A percentile compares a stretch with the other conserved stretches of the same genome.
Conservation (phyloP, 2,888 invertebrate species). For the Plebejus melissa region DNA sequence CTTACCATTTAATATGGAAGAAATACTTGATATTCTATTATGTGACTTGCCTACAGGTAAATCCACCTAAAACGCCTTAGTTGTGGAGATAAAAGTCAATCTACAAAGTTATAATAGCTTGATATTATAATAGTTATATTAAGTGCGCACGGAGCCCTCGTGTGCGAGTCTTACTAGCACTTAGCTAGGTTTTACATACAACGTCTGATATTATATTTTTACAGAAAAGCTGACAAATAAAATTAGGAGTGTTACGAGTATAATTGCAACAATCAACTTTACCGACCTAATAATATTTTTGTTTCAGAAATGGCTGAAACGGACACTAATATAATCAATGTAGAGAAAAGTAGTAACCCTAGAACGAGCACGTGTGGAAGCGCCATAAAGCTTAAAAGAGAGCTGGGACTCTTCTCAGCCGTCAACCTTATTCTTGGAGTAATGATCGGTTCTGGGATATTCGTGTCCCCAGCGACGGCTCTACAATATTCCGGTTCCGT, state of each 20-base stretch:
- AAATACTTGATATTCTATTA: not conserved
- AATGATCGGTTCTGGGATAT: conserved; percentile 95
- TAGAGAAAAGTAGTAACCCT: conserved; percentile 48
- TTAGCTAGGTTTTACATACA: too few relatives aligned
- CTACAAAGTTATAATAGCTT: too few relatives aligned
- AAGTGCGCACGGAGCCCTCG: not conserved
- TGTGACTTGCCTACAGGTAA: conserved; percentile 1
- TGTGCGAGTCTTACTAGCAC: too few relatives aligned
- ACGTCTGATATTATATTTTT: too few relatives aligned
- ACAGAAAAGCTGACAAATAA: too few relatives aligned
- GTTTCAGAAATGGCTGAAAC: conserved; percentile 49
- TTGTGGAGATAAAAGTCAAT: not conserved
- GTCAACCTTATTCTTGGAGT: conserved; percentile 90
- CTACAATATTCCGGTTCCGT: conserved; percentile 87
- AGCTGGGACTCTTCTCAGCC: conserved; percentile 89
- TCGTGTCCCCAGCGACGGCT: conserved; percentile 90
- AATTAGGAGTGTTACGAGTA: too few relatives aligned
- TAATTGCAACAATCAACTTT: not conserved
- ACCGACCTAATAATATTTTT: conserved; percentile 25
- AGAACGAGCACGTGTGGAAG: conserved; percentile 47
- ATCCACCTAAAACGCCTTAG: not conserved
- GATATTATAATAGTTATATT: too few relatives aligned
- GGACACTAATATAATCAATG: conserved; percentile 46
- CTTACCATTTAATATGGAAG: not conserved
- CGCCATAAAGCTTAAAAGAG: conserved; percentile 83